These are phyloP conservation scores for Esox lucius DNA, from an alignment of 2,797 vertebrate species.

Conservation along the genomic window DNA sequence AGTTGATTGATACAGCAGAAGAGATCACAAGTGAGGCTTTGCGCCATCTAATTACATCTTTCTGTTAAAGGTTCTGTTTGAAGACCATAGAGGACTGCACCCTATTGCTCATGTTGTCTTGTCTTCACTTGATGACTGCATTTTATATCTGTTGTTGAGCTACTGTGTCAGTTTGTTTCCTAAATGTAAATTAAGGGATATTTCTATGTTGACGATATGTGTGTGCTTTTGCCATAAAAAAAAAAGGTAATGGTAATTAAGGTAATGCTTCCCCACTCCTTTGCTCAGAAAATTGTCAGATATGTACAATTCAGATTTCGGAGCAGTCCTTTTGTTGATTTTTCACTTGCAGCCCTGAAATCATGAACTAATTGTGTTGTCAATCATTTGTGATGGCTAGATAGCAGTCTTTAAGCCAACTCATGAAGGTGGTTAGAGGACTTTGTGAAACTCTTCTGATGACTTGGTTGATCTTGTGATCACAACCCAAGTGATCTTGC, in stretches of 20 bases:
- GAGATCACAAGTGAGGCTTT: not conserved
- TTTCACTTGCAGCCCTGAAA: no score
- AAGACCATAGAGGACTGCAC: slow-evolving; percentile 1
- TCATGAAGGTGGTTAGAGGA: no score
- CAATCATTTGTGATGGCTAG: no score
- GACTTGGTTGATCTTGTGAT: no score
- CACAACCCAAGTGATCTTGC: not conserved
- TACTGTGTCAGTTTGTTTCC: slow-evolving; percentile 16
- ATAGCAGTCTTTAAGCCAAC: no score
- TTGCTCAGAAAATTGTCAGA: not conserved
- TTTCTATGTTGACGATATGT: slow-evolving; percentile 8
- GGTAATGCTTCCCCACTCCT: not conserved
- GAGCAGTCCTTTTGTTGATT: no score
- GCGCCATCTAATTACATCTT: not conserved
- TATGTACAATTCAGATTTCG: no score
- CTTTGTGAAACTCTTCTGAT: no score
- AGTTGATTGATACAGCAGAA: not conserved
- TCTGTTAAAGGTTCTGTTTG: slow-evolving; percentile 9
- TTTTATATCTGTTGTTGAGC: slow-evolving; percentile 10
- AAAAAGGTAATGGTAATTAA: no score
- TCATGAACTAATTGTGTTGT: no score
- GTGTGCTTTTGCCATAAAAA: slow-evolving; percentile 26
- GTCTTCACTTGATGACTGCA: not conserved
- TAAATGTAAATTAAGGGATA: slow-evolving; percentile 12
- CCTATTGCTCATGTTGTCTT: not conserved